These are phyloP conservation scores for Hydrochoerus hydrochaeris DNA, from an alignment of 2,113 vertebrate species.

Conservation along the genomic window DNA sequence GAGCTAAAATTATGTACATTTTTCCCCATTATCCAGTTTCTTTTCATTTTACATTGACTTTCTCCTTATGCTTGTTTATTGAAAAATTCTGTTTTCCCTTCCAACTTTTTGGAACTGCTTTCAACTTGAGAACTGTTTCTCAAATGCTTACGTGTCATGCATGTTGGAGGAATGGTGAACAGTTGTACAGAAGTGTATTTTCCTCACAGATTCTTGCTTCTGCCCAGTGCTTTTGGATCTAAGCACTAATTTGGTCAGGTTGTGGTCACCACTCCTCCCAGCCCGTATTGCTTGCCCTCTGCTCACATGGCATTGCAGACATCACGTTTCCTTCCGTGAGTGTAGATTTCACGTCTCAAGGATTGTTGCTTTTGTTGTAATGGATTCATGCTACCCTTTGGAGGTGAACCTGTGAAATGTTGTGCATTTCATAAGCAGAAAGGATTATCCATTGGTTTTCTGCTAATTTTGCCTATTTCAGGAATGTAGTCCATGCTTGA, in stretches of 20 bases:
- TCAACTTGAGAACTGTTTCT: constrained; percentile 22
- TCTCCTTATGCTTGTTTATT: not conserved
- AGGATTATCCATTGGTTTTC: not conserved
- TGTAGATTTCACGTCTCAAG: not conserved
- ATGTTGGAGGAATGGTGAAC: constrained; percentile 6
- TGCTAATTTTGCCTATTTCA: not conserved
- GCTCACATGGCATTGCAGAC: not conserved
- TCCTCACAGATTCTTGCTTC: not conserved
- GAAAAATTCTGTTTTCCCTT: not conserved
- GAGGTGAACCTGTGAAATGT: not conserved
- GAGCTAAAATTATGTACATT: not conserved
- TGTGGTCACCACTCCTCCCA: not conserved
- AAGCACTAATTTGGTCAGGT: not conserved
- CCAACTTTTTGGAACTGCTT: not conserved
- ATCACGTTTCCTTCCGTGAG: not conserved
- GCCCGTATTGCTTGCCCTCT: rapidly evolving
- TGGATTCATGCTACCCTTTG: not conserved
- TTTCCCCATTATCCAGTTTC: not conserved
- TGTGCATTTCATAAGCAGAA: constrained; percentile 15
- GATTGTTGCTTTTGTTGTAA: not conserved
- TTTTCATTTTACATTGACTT: not conserved
- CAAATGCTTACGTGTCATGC: not conserved
- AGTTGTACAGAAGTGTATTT: not conserved
- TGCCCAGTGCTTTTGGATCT: not conserved
- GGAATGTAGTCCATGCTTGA: not conserved